A percentile compares a stretch with the other conserved stretches of the same genome.
Evolutionary conservation across 2,797 vertebrate genomes (phyloP).

Genomic region (Enteromius anoplus): DNA sequence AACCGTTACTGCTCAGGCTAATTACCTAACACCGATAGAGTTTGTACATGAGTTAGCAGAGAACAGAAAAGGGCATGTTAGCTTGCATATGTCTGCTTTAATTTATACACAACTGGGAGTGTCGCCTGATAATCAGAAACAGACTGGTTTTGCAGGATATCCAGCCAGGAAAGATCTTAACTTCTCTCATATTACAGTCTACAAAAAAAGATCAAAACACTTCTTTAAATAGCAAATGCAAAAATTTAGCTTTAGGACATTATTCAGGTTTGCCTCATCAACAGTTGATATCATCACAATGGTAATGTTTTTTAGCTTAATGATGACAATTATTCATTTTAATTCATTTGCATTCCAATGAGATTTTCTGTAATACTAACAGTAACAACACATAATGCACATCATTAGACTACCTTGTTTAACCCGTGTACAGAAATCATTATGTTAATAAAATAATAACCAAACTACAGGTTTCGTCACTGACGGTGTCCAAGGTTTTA

Average conservation of each 20-base stretch:
- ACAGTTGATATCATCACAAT: background rate
- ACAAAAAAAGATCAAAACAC: background rate
- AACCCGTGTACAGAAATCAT: background rate
- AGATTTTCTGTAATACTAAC: background rate
- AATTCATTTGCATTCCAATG: background rate
- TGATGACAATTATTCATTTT: no score
- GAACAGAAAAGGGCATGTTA: constrained; percentile 8
- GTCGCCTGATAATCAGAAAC: constrained; percentile 23
- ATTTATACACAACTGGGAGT: constrained; percentile 47
- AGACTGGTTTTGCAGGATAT: constrained; percentile 56
- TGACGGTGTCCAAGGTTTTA: constrained; percentile 63
- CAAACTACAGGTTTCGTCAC: constrained; percentile 29
- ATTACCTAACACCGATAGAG: background rate
- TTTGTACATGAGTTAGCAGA: background rate
- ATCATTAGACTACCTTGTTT: background rate
- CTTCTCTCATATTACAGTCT: constrained; percentile 43
- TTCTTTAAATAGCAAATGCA: background rate
- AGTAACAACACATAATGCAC: background rate
- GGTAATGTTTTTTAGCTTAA: background rate
- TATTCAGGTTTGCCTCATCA: background rate
- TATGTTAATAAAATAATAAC: constrained; percentile 5
- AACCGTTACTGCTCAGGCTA: background rate
- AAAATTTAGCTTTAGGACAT: background rate
- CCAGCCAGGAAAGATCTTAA: background rate
- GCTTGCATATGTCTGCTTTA: background rate